phyloP scores from a whole-genome alignment of 2,797 vertebrate species.

The Cuculus canorus region DNA sequence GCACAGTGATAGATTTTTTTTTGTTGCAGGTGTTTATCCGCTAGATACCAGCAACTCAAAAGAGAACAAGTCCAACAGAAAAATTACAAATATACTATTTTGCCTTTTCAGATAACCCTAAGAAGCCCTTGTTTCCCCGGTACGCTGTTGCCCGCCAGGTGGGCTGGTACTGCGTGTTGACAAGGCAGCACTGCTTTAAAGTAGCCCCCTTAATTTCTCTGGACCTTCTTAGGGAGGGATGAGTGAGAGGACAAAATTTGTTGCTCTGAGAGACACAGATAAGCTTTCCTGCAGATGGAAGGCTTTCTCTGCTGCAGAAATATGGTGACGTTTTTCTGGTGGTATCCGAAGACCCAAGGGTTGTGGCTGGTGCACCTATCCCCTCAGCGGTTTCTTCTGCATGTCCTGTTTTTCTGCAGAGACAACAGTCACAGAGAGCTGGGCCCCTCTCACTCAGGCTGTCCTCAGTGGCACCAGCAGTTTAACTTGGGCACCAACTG shows the following conservation, averaged over 20 bases:
- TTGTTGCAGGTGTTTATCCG: neutral
- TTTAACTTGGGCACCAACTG: neutral
- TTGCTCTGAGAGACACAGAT: neutral
- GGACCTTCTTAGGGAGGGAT: neutral
- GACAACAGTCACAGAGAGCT: neutral
- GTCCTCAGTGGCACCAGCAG: neutral
- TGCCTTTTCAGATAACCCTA: neutral
- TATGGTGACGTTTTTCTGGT: neutral
- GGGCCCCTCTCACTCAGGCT: neutral
- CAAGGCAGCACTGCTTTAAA: neutral
- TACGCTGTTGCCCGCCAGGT: accelerated
- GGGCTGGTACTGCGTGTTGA: neutral
- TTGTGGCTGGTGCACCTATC: neutral
- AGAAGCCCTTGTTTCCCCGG: neutral
- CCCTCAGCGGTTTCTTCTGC: neutral
- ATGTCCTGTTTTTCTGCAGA: neutral
- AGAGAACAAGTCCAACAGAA: neutral
- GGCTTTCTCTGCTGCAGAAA: neutral
- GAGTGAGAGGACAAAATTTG: neutral
- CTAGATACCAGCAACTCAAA: neutral
- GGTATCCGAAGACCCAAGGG: neutral
- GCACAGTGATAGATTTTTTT: neutral
- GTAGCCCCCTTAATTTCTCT: neutral
- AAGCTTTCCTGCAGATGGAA: neutral
- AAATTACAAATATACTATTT: neutral